A percentile compares a stretch with the other conserved stretches of the same genome.
Conservation (phyloP, 92 coral and sea anemone species). For the Phenganax subtilis region DNA sequence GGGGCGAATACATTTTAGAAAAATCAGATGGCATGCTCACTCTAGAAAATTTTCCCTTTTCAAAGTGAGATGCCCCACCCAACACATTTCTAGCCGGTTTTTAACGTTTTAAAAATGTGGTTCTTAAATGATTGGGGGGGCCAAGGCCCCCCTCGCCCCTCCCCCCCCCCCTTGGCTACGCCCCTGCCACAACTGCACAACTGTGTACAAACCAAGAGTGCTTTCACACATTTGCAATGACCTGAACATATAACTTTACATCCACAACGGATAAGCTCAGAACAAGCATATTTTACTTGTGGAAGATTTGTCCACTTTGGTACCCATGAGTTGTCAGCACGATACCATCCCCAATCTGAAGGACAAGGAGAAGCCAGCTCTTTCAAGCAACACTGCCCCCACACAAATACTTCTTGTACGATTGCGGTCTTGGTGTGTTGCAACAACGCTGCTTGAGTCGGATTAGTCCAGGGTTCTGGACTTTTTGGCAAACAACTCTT, state of each 20-base stretch:
- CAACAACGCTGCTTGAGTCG: neutral
- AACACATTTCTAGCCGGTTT: too few relatives aligned
- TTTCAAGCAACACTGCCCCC: constrained; percentile 20
- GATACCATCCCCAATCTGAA: constrained; percentile 26
- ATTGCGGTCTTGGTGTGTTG: neutral
- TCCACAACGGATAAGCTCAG: neutral
- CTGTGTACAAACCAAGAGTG: neutral
- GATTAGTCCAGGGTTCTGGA: too few relatives aligned
- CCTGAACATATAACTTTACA: constrained; percentile 14
- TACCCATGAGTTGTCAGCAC: constrained; percentile 32
- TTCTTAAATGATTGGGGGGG: too few relatives aligned
- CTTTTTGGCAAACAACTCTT: too few relatives aligned
- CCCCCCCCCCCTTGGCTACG: too few relatives aligned
- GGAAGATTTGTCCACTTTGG: constrained; percentile 29
- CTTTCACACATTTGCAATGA: constrained; percentile 1
- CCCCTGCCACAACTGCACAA: constrained; percentile 29
- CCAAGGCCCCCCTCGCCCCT: too few relatives aligned
- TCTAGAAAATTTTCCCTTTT: too few relatives aligned
- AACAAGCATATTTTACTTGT: neutral
- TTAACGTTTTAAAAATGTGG: too few relatives aligned
- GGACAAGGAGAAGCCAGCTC: constrained; percentile 4
- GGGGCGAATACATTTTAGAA: too few relatives aligned
- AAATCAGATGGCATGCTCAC: too few relatives aligned
- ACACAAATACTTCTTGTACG: constrained; percentile 27
- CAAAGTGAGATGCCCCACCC: too few relatives aligned